These are phyloP conservation scores for Palythoa caribaeorum DNA, from an alignment of 92 coral and sea anemone genomes.

Conservation along the genomic window DNA sequence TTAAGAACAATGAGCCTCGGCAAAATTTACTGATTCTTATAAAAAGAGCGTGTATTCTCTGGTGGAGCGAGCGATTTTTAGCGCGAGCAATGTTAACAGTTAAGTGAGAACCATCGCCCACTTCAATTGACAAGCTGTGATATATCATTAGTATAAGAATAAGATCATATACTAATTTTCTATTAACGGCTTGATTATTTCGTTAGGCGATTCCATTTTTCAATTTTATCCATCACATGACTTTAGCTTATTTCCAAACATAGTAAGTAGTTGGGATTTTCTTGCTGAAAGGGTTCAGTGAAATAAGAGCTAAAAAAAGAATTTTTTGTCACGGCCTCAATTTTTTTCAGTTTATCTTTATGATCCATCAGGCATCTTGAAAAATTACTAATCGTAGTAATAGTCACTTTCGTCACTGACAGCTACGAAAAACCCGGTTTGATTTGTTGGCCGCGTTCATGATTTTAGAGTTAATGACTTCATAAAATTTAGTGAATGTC, in stretches of 20 bases:
- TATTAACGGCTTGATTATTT: not conserved
- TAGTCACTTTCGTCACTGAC: not conserved
- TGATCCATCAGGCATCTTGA: not conserved
- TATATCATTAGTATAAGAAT: too few species aligned
- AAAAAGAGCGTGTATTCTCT: too few species aligned
- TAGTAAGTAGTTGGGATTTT: not conserved
- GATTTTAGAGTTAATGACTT: not conserved
- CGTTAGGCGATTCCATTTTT: conserved; percentile 17
- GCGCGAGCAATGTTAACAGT: too few species aligned
- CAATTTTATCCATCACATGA: not conserved
- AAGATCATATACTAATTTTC: not conserved
- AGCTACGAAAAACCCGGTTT: not conserved
- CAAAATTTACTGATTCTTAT: too few species aligned
- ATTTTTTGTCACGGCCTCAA: too few species aligned
- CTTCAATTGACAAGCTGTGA: too few species aligned
- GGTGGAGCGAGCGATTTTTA: too few species aligned
- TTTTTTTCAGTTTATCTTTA: not conserved
- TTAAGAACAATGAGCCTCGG: too few species aligned
- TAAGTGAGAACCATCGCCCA: too few species aligned
- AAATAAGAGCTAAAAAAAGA: conserved; percentile 1
- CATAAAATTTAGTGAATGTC: not conserved
- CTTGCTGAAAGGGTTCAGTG: conserved; percentile 5
- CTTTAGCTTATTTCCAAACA: not conserved
- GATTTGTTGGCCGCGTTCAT: not conserved
- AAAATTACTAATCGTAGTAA: not conserved